Evolutionary conservation across 2,113 vertebrate genomes (phyloP).

Genomic region (Vidua chalybeata): DNA sequence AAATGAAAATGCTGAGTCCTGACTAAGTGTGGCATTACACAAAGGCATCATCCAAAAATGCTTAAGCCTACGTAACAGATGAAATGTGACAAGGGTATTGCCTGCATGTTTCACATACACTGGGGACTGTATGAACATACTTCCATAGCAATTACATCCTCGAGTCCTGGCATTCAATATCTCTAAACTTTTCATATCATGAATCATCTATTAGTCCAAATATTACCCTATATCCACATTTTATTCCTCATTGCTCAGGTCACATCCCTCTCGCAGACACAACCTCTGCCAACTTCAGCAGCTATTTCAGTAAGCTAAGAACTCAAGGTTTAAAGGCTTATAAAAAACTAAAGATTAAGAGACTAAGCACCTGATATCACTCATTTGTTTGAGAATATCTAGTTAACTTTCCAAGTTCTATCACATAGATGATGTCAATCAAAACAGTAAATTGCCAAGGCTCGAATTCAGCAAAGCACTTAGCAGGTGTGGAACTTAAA

Average conservation of each 20-base stretch:
- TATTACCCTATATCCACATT: not conserved
- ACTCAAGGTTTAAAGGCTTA: not conserved
- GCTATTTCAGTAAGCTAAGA: not conserved
- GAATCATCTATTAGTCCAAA: not conserved
- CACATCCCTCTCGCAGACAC: not conserved
- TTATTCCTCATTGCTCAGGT: not conserved
- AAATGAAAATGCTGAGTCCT: not conserved
- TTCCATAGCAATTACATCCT: rapidly evolving
- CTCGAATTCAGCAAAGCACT: not conserved
- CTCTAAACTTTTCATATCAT: not conserved
- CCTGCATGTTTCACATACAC: not conserved
- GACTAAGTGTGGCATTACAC: not conserved
- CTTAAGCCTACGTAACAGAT: not conserved
- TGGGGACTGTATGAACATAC: not conserved
- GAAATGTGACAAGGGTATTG: not conserved
- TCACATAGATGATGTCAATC: not conserved
- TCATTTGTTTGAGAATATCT: not conserved
- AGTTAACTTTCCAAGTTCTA: not conserved
- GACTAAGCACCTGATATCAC: not conserved
- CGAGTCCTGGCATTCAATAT: not conserved
- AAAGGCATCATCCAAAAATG: not conserved
- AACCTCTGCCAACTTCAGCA: not conserved
- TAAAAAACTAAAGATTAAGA: not conserved
- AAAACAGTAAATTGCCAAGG: not conserved
- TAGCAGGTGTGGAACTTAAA: not conserved